These are phyloP conservation scores for Taeniopygia guttata DNA, from an alignment of 2,797 vertebrate species.

Conservation along the genomic window DNA sequence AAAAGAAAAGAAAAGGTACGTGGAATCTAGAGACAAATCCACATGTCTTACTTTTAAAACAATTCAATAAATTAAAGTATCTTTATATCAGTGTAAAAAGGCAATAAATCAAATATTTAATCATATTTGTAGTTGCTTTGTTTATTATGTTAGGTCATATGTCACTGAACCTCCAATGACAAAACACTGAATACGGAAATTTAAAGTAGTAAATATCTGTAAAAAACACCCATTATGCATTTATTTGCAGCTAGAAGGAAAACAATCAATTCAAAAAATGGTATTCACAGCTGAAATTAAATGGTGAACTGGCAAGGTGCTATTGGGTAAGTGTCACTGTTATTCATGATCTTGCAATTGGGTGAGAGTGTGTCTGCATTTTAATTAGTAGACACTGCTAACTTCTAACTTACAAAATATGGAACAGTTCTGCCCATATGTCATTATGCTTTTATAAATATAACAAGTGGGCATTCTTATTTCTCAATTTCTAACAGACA, in stretches of 20 bases:
- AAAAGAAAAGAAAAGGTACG: not conserved
- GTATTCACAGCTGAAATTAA: constrained; percentile 28
- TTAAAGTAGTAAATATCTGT: not conserved
- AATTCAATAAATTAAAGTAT: not conserved
- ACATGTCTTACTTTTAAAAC: not conserved
- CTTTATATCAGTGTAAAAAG: not conserved
- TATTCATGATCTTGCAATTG: constrained; percentile 55
- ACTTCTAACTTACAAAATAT: constrained; percentile 28
- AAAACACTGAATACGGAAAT: constrained; percentile 11
- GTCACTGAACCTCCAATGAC: not conserved
- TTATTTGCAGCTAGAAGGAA: constrained; percentile 41
- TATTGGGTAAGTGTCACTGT: constrained; percentile 63
- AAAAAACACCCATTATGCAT: not conserved
- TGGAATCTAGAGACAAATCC: not conserved
- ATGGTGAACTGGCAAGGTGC: constrained; percentile 42
- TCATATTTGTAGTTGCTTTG: not conserved
- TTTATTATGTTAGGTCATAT: not conserved
- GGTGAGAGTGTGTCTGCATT: constrained; percentile 51
- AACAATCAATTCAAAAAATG: constrained; percentile 52
- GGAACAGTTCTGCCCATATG: not conserved
- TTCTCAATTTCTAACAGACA: not conserved
- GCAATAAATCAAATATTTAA: not conserved
- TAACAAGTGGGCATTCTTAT: not conserved
- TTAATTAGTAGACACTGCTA: constrained; percentile 64
- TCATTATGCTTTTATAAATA: constrained; percentile 38